These are phyloP conservation scores for Nesidiocoris tenuis DNA, from an alignment of 2,888 invertebrate species.

Conservation along the genomic window DNA sequence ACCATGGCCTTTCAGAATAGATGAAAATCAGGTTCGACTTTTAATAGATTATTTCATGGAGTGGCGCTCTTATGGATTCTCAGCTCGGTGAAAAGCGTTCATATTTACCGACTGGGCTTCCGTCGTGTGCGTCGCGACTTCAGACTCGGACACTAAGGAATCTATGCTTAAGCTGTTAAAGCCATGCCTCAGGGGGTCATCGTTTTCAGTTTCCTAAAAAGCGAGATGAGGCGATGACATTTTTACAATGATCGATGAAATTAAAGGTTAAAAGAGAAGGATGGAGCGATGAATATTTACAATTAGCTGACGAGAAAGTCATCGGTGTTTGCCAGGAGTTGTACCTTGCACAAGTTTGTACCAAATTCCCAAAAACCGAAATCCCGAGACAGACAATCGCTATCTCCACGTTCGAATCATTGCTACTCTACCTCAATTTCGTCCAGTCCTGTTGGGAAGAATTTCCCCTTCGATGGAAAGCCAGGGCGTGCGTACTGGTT, in stretches of 20 bases:
- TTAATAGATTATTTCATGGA: background rate
- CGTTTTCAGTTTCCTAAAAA: conserved; percentile 24
- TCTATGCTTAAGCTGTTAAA: conserved; percentile 44
- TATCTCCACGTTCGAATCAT: too few species aligned
- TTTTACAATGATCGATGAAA: too few species aligned
- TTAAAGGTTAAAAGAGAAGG: too few species aligned
- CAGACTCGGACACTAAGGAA: conserved; percentile 46
- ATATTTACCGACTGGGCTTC: conserved; percentile 32
- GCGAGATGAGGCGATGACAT: background rate
- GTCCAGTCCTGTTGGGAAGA: background rate
- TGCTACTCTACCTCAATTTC: background rate
- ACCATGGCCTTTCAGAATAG: too few species aligned
- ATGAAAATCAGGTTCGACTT: too few species aligned
- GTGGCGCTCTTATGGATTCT: background rate
- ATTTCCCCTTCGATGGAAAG: background rate
- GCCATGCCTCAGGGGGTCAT: conserved; percentile 35
- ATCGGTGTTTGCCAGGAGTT: too few species aligned
- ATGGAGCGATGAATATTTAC: too few species aligned
- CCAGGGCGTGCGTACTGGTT: background rate
- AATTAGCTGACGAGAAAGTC: too few species aligned
- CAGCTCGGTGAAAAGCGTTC: background rate
- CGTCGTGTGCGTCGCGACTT: conserved; percentile 40
- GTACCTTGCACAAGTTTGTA: too few species aligned
- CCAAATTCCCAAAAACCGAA: too few species aligned
- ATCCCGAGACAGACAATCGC: too few species aligned